Evolutionary conservation across 2,888 invertebrate genomes (phyloP), one percentile per base, ranked within the genome.

Genomic region (Drosophila limbata): DNA sequence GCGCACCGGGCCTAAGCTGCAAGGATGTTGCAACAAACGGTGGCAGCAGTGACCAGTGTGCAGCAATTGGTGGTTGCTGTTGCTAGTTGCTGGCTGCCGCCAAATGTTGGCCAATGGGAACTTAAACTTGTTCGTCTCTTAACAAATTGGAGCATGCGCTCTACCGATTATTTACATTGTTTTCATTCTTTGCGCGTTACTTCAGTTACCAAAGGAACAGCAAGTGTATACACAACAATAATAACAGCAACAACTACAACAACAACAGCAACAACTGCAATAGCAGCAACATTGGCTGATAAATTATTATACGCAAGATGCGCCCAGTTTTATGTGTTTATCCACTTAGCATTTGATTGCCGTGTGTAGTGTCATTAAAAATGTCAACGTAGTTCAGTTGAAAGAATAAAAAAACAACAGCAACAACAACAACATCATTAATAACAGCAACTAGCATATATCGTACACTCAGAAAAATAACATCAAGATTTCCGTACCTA

Each of bases 21-120:
- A 64, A 71, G 82, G 69, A 86, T 84, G 84, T 84, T 71, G 84
- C 78, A 84, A 86, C 66, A 59, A 64, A 33, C 37, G 44, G 39
- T 48, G 39, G 40, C 57, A 50, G 42, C 40, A 73, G 77, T 76
- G 77, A 64, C 77, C 73, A 77, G 61, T 53, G 37, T 44, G 63
- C 45, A 39, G 10, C 28, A 45, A 47, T 39, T 63, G 48, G 13
- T 21, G 62, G n/a, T 28, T 44, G 17, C 25, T 31, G 50, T 4
- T 45, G 40, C 6, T 6, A 40, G 42, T 4, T 45, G 40, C 6
- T 6, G 45, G 52, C 15, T 47, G 19, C 13, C 44, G 25, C 28
- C 28, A 28, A 28, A 28, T 28, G 28, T 77, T 76, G 51, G 65
- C 73, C 25, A 77, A 77, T 77, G 65, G 77, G 77, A 77, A 77